Evolutionary conservation across 2,797 vertebrate species (phyloP).

Genomic region (Halcyon badia): DNA sequence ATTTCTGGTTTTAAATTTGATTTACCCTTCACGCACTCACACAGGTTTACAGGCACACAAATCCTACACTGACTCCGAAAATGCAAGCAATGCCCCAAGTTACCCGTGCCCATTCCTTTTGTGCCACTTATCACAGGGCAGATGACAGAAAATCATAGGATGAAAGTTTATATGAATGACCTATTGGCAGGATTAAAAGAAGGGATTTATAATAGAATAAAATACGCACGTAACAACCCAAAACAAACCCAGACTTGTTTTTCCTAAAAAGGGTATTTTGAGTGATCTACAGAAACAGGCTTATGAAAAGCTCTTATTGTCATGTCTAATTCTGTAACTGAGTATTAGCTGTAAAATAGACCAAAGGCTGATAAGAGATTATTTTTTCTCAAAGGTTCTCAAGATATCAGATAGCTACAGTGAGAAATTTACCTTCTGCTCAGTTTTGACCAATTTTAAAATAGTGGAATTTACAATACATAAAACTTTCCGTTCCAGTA

Average conservation of each 20-base stretch:
- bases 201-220: not conserved
- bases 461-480: constrained; percentile 36
- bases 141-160: not conserved
- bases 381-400: constrained; percentile 46
- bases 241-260: not conserved
- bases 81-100: not conserved
- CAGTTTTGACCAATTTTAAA: constrained; percentile 61
- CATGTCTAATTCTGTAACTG: constrained; percentile 63
- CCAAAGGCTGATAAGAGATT: constrained; percentile 23
- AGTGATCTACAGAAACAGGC: constrained; percentile 26
- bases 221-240: not conserved
- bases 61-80: not conserved
- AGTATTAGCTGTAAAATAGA: constrained; percentile 54
- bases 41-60: not conserved
- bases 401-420: constrained; percentile 51
- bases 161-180: not conserved
- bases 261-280: constrained; percentile 32
- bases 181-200: not conserved
- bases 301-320: constrained; percentile 32
- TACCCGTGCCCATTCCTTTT: not conserved
- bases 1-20: constrained; percentile 14
- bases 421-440: constrained; percentile 66
- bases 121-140: not conserved
- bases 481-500: constrained; percentile 45
- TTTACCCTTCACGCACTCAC: not conserved